These are phyloP conservation scores for Rugalucina vietnamica DNA, from an alignment of 2,888 invertebrate genomes.

Conservation along the genomic window DNA sequence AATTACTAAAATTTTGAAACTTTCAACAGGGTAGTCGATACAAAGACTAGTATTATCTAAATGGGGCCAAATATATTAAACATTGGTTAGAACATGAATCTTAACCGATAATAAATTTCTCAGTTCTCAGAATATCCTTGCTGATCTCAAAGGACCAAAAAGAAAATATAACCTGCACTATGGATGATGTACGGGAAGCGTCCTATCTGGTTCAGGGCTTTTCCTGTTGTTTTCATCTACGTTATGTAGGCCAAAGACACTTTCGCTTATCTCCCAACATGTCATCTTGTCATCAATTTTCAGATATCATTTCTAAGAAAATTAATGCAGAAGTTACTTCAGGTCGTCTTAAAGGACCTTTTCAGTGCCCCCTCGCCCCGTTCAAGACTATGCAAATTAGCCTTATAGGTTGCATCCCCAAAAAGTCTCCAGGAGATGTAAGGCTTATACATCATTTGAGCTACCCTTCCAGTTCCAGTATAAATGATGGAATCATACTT, in stretches of 20 bases:
- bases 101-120: too few relatives aligned
- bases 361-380: background rate
- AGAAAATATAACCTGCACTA: background rate
- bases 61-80: too few relatives aligned
- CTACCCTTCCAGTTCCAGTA: constrained; percentile 13
- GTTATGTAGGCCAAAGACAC: constrained; percentile 1
- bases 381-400: constrained; percentile 10
- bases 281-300: constrained; percentile 13
- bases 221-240: constrained; percentile 15
- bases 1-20: too few relatives aligned
- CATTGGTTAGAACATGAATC: too few relatives aligned
- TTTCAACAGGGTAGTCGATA: too few relatives aligned
- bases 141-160: too few relatives aligned
- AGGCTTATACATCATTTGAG: constrained; percentile 30
- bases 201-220: constrained; percentile 23
- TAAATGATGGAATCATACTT: constrained; percentile 24
- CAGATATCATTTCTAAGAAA: background rate
- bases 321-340: background rate
- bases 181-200: background rate
- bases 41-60: too few relatives aligned
- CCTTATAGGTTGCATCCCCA: constrained; percentile 11
- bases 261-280: constrained; percentile 3
- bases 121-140: too few relatives aligned
- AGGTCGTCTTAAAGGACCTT: constrained; percentile 29
- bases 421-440: constrained; percentile 19